Base-by-base conservation (phyloP, 1,140 invertebrate species). In the Zelostemma sp. region DNA sequence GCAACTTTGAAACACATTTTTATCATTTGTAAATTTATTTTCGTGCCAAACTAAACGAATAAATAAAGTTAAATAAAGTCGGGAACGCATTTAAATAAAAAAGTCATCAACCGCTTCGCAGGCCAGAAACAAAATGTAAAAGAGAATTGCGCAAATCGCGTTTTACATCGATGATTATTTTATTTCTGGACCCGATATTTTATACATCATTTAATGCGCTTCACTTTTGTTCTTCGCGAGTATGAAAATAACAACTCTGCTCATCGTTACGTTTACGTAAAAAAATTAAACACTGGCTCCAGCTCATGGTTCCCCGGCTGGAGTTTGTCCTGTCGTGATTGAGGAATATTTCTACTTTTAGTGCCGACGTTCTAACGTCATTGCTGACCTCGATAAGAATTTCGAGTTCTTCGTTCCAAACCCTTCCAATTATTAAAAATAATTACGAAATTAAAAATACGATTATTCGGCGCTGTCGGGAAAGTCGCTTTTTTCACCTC, bases 311-410 rank as follows among this genome's bases (percentile, higher is more conserved):
- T 62, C 28, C 25, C 15, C 54, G 55, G 19, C 66, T 68, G 60
- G 59, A 68, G 59, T 18, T 62, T 62, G 49, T 63, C 49, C 59
- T 63, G 59, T 50, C 55, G 35, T 49, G 46, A 63, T 68, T 55
- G 38, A 38, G 60, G 43, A 60, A 69, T 31, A 60, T 50, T 63
- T 64, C 60, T 69, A 69, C 67, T 69, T 69, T 69, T 69, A 69
- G 56, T 69, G 43, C 16, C 60, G 33, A 11, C 56, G 4, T 49
- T 61, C 41, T 49, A 60, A 70, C 67, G 67, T 69, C 67, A 70
- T 65, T 61, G 43, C 51, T 51, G 60, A 64, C 67, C 67, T 69
- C 61, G 60, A 60, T 51, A n/a, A 14, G 40, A 64, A 50, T 55
- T 48, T 64, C 46, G 38, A n/a, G 33, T 48, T 64, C 45, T 56